Conservation (phyloP, 92 coral and sea anemone species). For the Montipora capitata region DNA sequence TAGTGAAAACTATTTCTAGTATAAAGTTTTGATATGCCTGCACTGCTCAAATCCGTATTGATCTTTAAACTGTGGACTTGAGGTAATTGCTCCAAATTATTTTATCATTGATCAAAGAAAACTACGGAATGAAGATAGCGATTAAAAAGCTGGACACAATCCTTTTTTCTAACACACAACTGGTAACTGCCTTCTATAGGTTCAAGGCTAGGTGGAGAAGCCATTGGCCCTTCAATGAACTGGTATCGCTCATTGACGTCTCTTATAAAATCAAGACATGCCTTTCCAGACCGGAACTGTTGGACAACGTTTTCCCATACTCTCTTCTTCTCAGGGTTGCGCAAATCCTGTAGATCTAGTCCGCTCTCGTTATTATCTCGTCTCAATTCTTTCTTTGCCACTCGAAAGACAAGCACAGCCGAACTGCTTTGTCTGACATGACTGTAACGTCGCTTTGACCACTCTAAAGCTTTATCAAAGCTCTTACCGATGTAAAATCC, state of each 20-base stretch:
- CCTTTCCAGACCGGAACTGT: slow-evolving; percentile 57
- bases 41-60: too few relatives aligned
- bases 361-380: neutral
- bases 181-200: slow-evolving; percentile 31
- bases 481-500: slow-evolving; percentile 1
- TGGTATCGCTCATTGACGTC: slow-evolving; percentile 5
- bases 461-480: neutral
- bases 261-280: slow-evolving; percentile 32
- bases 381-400: slow-evolving; percentile 18
- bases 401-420: slow-evolving; percentile 71
- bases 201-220: neutral
- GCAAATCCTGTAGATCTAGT: neutral
- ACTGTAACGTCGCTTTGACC: slow-evolving; percentile 33
- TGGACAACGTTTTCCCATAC: slow-evolving; percentile 62
- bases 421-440: neutral
- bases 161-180: slow-evolving; percentile 56
- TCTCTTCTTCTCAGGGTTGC: neutral
- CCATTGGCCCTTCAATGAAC: slow-evolving; percentile 77
- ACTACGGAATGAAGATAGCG: slow-evolving; percentile 23
- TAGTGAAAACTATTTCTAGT: too few relatives aligned
- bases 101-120: neutral
- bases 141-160: slow-evolving; percentile 47
- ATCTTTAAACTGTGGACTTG: too few relatives aligned
- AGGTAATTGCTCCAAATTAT: too few relatives aligned
- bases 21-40: too few relatives aligned